Evolutionary conservation across 2,888 invertebrate species (phyloP), one percentile per base, ranked within the genome.

Genomic region (Agrochola circellaris): DNA sequence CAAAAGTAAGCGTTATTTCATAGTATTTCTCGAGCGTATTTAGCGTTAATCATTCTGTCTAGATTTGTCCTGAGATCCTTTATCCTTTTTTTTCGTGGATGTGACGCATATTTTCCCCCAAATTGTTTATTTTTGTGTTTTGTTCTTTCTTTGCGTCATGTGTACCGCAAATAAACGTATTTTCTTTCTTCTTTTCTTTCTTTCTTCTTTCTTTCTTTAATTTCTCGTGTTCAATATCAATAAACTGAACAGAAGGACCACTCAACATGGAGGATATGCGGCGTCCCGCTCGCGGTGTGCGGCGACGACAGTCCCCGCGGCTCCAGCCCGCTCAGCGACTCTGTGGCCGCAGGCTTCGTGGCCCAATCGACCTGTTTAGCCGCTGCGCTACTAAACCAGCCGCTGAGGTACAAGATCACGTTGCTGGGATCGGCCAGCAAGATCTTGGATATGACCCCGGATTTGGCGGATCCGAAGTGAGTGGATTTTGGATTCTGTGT

Each of bases 281-380:
- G 89, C 30, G 93, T 95, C 0, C 94, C 95, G 0, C 90, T 96
- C 0, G 92, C 95, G 0, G 91, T 96, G 0, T 96, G 96, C 81
- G 94, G 94, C 0, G 96, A 95, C 79, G 95, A 94, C 2, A 89
- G 78, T 20, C 89, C 93, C 0, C 92, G 95, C 0, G 85, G 88
- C 0, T 73, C 84, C 11, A 92, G 86, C 61, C 89, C 93, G 66
- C 98, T 98, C 81, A 97, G 98, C 97, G 95, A 99, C 73, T 97
- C 99, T 0, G 98, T 99, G n/a, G 98, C 99, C 0, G 97, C 99
- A 5, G 99, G 99, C 13, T 98, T 98, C 92, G 98, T 98, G 17
- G 98, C 98, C 26, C 99, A 99, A 91, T 97, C 98, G 26, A 97
- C 98, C 0, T 97, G 98, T 80, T 98, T 99, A 96, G 97, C 99